Evolutionary conservation across 2,888 invertebrate species (phyloP).

Genomic region (Sipunculus nudus): DNA sequence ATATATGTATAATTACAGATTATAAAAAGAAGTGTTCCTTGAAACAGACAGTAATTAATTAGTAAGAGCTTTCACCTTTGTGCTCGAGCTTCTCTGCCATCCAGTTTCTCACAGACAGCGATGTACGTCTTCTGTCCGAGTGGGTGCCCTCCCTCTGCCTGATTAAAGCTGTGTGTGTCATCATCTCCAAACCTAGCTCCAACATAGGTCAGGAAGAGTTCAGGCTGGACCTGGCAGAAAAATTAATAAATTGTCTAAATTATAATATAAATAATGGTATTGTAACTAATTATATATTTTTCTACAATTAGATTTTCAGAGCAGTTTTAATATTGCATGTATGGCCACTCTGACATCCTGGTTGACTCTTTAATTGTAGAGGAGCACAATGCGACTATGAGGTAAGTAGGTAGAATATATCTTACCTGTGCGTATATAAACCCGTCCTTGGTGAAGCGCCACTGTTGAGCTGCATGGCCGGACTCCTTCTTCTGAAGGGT

Average conservation of each 20-base stretch:
- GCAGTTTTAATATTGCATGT: neutral
- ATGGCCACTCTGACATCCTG: neutral
- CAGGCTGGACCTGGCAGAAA: slow-evolving; percentile 50
- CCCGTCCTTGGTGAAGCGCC: slow-evolving; percentile 61
- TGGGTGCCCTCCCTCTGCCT: slow-evolving; percentile 41
- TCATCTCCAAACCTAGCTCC: slow-evolving; percentile 52
- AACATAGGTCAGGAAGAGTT: slow-evolving; percentile 58
- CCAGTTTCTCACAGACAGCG: slow-evolving; percentile 52
- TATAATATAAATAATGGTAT: neutral
- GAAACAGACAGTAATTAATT: neutral
- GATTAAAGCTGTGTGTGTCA: slow-evolving; percentile 40
- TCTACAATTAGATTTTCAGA: neutral
- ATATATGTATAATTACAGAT: no score
- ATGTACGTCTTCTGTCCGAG: slow-evolving; percentile 52
- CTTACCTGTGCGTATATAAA: slow-evolving; percentile 54
- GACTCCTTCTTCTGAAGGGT: slow-evolving; percentile 53
- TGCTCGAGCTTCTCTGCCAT: slow-evolving; percentile 47
- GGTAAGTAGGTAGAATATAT: no score
- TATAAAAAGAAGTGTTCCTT: no score
- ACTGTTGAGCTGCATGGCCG: slow-evolving; percentile 54
- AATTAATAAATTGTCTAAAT: slow-evolving; percentile 13
- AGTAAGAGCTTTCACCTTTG: slow-evolving; percentile 52
- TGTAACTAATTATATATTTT: neutral
- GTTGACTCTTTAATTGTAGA: no score
- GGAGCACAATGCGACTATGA: no score